Conservation (phyloP, 1,140 invertebrate species). For the Drosophila repletoides region DNA sequence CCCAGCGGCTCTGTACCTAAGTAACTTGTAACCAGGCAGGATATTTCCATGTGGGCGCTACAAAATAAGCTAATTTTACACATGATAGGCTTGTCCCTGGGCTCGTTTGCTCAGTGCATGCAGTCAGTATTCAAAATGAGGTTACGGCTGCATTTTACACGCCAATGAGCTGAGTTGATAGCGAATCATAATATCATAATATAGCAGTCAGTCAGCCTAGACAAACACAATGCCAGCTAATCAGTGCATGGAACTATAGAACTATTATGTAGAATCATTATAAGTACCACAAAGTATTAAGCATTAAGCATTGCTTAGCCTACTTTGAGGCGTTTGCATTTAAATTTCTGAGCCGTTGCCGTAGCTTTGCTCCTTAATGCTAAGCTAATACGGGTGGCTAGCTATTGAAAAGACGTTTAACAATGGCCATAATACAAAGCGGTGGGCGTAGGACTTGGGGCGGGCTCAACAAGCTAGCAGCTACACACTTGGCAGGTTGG, state of each 20-base stretch:
- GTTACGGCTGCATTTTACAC: slow-evolving; percentile 54
- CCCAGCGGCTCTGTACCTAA: slow-evolving; percentile 46
- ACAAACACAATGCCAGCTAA: slow-evolving; percentile 29
- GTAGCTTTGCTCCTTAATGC: slow-evolving; percentile 11
- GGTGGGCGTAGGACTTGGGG: not conserved
- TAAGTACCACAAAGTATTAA: slow-evolving; percentile 7
- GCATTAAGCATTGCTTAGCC: slow-evolving; percentile 8
- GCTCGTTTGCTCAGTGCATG: slow-evolving; percentile 12
- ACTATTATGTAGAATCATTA: not conserved
- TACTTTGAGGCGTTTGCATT: not conserved
- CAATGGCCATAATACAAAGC: slow-evolving; percentile 2
- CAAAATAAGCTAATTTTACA: slow-evolving; percentile 79
- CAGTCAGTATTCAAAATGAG: slow-evolving; percentile 25
- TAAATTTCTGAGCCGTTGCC: slow-evolving; percentile 1
- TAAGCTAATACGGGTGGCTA: slow-evolving; percentile 15
- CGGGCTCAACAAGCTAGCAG: slow-evolving; percentile 26
- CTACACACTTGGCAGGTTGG: slow-evolving; percentile 17
- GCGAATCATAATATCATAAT: slow-evolving; percentile 12
- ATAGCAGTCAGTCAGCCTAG: slow-evolving; percentile 1
- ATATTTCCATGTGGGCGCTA: slow-evolving; percentile 50
- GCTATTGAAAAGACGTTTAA: slow-evolving; percentile 21
- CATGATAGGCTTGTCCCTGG: slow-evolving; percentile 59
- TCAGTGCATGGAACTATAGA: not conserved
- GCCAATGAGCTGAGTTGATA: slow-evolving; percentile 24
- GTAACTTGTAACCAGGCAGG: slow-evolving; percentile 33